Conservation (phyloP, 2,888 invertebrate genomes). For the Cyclophora punctaria region DNA sequence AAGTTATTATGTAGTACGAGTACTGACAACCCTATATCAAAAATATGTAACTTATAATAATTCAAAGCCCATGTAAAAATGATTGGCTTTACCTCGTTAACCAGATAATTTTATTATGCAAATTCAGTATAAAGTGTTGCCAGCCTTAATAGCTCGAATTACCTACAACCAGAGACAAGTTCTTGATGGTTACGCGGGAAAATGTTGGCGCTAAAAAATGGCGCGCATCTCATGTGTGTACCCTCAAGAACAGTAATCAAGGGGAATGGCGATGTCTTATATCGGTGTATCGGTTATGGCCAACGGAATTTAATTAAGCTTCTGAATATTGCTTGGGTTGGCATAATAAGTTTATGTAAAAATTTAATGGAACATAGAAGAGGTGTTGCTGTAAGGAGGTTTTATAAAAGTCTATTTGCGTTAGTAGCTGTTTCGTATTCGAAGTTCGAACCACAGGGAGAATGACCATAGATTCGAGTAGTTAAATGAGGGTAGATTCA, state of each 20-base stretch:
- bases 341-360: no score
- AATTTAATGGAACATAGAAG: no score
- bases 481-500: no score
- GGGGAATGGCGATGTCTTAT: constrained; percentile 3
- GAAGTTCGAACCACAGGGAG: no score
- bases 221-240: constrained; percentile 16
- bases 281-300: constrained; percentile 12
- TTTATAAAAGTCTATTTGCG: no score
- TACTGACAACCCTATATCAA: constrained; percentile 1
- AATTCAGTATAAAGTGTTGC: constrained; percentile 70
- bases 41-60: constrained; percentile 13
- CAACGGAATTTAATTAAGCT: constrained; percentile 13
- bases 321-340: constrained; percentile 1
- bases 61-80: constrained; percentile 16
- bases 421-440: no score
- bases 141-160: constrained; percentile 61
- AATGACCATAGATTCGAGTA: no score
- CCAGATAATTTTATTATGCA: constrained; percentile 68
- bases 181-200: constrained; percentile 27
- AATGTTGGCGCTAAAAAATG: constrained; percentile 42
- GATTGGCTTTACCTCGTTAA: constrained; percentile 21
- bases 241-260: constrained; percentile 13
- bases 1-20: no score
- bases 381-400: no score
- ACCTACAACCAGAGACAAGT: constrained; percentile 11